Evolutionary conservation across 2,113 vertebrate genomes (phyloP), one percentile per base, ranked within the genome.

Genomic region (Leuciscus idus): DNA sequence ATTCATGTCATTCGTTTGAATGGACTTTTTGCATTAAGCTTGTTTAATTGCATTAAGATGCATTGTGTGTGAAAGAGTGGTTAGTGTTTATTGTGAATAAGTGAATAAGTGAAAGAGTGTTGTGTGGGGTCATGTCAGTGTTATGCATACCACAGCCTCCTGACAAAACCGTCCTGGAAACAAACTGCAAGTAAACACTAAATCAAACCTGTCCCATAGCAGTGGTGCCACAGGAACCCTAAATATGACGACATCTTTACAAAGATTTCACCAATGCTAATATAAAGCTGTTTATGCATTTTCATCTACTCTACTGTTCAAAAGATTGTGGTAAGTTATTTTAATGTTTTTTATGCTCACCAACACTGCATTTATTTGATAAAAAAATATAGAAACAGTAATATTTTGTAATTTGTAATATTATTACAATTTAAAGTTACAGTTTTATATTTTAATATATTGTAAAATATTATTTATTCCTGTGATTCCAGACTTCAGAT

Each of bases 81-180:
- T 82, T 82, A 30, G 36, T 77, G 26, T 48, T 15, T 61, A 15
- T 55, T 39, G 77, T 80, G 59, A 36, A 78, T 66, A 48, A n/a
- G 77, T 80, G 59, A 36, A 78, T 66, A 48, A n/a, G 50, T 85
- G 73, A 77, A 61, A 77, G n/a, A 66, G 12, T 75, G 23, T 62
- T 21, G 33, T 36, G 57, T 4, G 1, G 55, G 84, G 61, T 72
- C 55, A 81, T 66, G 26, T 64, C 46, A 23, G 73, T 48, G 76
- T 83, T 74, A 78, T 81, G n/a, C 43, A 30, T 87, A 85, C 85
- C 83, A 85, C 72, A 30, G 23, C 46, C 81, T 83, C 79, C 59
- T n/a, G 43, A 36, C 23, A 36, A 30, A 85, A 86, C 48, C 4
- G 48, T 86, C 68, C 33, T 66, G 74, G 85, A 88, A 81, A 86